Base-by-base conservation (phyloP, 1,140 invertebrate genomes). In the Portunus trituberculatus region DNA sequence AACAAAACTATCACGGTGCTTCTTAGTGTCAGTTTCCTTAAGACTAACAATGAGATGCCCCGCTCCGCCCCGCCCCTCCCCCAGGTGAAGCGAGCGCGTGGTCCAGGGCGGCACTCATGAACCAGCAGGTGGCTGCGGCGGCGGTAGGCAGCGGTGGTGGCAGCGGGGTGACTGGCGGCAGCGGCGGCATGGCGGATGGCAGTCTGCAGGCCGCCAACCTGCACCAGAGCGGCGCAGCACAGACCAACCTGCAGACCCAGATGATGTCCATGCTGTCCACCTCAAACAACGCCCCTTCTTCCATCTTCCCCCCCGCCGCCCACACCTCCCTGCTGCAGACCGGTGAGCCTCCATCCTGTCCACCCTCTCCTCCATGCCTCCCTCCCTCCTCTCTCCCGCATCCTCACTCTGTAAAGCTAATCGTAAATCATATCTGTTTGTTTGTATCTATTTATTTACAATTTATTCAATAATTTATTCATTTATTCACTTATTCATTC, bases 231-330 rank as follows among this genome's bases (percentile, higher is more conserved):
- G 39, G 32, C 59, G 52, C 46, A 25, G 45, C 94, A 4, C 94
- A 95, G 90, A 67, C 94, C 76, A 95, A 95, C 90, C 82, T 95
- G 12, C 94, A 95, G 90, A 95, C 10, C 39, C 94, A 95, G 90
- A 95, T 95, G 94, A 95, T 95, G 94, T 92, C 90, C 31, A 92
- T 95, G 94, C 84, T 95, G 52, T 94, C 93, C 28, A 59, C 83
- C 16, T 86, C 90, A 29, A 94, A 94, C 82, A 95, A 91, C 90
- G 91, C 83, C 93, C 59, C 88, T 39, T 59, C 94, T 45, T 52
- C 94, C 31, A 95, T 95, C 46, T 95, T 95, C 91, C 32, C 90
- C 52, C 45, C 94, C 89, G 91, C 76, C 3, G 32, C 83, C 0
- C 94, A 95, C 91, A 59, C 76, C 31, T 92, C 94, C 28, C 52